These are phyloP conservation scores for Anorthoa munda DNA, from an alignment of 2,888 invertebrate species.

Conservation along the genomic window DNA sequence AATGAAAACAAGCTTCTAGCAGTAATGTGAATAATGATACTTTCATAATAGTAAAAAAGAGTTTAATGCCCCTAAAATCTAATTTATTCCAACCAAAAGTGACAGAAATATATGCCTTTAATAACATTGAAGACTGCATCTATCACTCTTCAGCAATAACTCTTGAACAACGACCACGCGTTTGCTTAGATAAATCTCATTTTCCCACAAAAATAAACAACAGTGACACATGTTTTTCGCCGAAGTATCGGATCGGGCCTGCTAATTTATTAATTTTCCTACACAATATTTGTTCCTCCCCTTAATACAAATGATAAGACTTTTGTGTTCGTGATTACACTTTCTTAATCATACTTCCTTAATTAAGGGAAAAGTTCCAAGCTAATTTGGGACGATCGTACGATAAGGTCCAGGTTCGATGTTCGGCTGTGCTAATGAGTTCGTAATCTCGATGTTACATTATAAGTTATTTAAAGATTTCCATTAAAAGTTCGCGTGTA, in stretches of 20 bases:
- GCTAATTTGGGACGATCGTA: conserved; percentile 85
- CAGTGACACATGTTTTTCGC: conserved; percentile 33
- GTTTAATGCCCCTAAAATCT: neutral
- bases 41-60: neutral
- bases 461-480: conserved; percentile 75
- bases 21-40: neutral
- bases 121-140: conserved; percentile 41
- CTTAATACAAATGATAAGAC: conserved; percentile 84
- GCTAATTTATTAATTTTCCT: conserved; percentile 63
- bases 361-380: conserved; percentile 87
- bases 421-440: conserved; percentile 82
- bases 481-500: conserved; percentile 74
- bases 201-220: conserved; percentile 57
- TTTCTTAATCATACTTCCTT: conserved; percentile 90
- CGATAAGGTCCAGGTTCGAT: conserved; percentile 82
- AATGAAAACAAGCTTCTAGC: neutral
- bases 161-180: conserved; percentile 56
- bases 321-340: conserved; percentile 89
- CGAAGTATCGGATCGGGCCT: conserved; percentile 32
- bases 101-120: conserved; percentile 37
- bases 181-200: conserved; percentile 57
- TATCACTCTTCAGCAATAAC: conserved; percentile 34
- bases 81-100: conserved; percentile 21
- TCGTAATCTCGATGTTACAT: conserved; percentile 75
- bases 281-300: conserved; percentile 59